A percentile compares a stretch with the other conserved stretches of the same genome.
These are phyloP conservation scores for Alcis repandata DNA, from an alignment of 2,888 invertebrate genomes.

Conservation along the genomic window DNA sequence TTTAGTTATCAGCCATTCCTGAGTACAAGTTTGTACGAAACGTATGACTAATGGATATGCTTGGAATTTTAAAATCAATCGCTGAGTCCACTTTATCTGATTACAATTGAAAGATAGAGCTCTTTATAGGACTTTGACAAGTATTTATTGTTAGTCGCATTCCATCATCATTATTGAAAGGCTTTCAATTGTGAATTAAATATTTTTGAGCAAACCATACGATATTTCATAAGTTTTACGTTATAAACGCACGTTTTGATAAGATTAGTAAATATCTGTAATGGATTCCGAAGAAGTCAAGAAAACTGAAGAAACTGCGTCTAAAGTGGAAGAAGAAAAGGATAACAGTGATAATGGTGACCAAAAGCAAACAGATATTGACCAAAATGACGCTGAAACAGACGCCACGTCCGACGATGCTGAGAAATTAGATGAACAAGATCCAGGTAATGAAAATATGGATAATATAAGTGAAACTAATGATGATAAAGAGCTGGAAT, in stretches of 20 bases:
- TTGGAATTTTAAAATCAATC: constrained; percentile 32
- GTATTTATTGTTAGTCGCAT: constrained; percentile 13
- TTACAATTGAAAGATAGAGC: constrained; percentile 31
- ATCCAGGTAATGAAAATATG: not conserved
- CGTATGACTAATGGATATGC: constrained; percentile 30
- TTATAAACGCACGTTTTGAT: not conserved
- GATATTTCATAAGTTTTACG: not conserved
- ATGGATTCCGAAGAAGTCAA: constrained; percentile 34
- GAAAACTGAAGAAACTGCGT: constrained; percentile 17
- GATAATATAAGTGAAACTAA: not conserved
- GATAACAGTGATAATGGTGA: constrained; percentile 12
- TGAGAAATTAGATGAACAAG: not conserved
- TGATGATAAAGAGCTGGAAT: not conserved
- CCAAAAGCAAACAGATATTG: not conserved
- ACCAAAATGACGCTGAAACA: not conserved
- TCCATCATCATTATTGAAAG: constrained; percentile 13
- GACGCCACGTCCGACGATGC: not conserved
- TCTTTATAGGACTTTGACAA: constrained; percentile 19
- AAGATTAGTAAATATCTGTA: not conserved
- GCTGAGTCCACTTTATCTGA: constrained; percentile 32
- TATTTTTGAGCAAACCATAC: not conserved
- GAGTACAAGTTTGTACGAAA: constrained; percentile 15
- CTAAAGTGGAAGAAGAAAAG: constrained; percentile 3
- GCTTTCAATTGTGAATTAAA: constrained; percentile 7
- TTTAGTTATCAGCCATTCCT: not conserved